Conservation (phyloP, 2,888 invertebrate species). For the Halocaridina rubra region DNA sequence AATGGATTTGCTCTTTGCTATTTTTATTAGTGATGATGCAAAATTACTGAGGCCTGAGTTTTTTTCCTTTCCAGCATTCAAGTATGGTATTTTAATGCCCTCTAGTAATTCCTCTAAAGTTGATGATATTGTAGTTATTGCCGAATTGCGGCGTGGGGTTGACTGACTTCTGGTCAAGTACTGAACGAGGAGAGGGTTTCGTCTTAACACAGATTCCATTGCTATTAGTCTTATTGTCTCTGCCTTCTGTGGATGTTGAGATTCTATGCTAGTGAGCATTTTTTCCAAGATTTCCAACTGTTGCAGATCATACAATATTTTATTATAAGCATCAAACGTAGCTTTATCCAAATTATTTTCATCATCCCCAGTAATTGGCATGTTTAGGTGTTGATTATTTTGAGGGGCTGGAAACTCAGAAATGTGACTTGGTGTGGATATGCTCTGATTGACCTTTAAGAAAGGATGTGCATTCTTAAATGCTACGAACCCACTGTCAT, state of each 20-base stretch:
- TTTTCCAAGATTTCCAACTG: background rate
- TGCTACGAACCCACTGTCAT: background rate
- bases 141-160: background rate
- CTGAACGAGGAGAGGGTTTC: background rate
- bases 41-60: background rate
- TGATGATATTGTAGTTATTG: no score
- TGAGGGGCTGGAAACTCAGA: background rate
- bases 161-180: background rate
- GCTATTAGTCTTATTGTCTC: background rate
- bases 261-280: background rate
- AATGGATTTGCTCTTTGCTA: background rate
- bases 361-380: background rate
- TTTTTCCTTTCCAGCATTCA: background rate
- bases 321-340: background rate
- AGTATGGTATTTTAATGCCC: no score
- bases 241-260: background rate
- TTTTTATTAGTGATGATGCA: background rate
- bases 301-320: background rate
- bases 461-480: slow-evolving; percentile 1
- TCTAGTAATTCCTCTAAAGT: no score
- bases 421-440: background rate
- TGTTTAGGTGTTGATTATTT: background rate
- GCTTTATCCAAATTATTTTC: no score
- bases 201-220: background rate
- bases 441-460: background rate